These are phyloP conservation scores for Cryptoprocta ferox DNA, from an alignment of 2,797 vertebrate species.

Conservation along the genomic window DNA sequence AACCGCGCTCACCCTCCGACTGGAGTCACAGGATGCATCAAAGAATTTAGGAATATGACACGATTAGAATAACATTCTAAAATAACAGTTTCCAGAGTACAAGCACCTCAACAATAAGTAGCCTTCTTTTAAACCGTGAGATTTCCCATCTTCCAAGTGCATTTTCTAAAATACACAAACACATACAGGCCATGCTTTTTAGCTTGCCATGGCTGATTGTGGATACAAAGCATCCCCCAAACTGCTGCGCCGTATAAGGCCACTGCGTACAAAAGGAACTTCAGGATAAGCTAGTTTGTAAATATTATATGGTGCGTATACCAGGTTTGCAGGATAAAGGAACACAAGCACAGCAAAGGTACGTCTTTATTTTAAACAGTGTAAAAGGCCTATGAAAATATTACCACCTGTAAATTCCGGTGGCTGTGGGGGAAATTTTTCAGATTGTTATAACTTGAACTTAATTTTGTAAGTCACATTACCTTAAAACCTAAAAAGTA, in stretches of 20 bases:
- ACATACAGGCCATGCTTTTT: not conserved
- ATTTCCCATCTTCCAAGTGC: slow-evolving; percentile 1
- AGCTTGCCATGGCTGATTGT: not conserved
- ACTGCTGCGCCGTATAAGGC: not conserved
- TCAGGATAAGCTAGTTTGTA: not conserved
- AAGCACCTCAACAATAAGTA: not conserved
- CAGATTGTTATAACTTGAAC: slow-evolving; percentile 30
- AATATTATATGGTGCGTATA: not conserved
- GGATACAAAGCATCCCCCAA: not conserved
- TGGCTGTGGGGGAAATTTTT: not conserved
- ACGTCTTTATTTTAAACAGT: not conserved
- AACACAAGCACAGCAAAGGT: not conserved
- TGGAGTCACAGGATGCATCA: not conserved
- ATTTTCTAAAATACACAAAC: slow-evolving; percentile 55
- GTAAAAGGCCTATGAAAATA: slow-evolving; percentile 22
- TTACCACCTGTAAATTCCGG: not conserved
- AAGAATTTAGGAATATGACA: not conserved
- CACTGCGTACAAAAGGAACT: not conserved
- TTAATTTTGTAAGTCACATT: not conserved
- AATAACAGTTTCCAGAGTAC: not conserved
- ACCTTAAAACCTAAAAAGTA: slow-evolving; percentile 43
- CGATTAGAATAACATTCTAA: slow-evolving; percentile 23
- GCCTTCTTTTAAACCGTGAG: not conserved
- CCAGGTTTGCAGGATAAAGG: not conserved
- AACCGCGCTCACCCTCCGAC: not conserved